phyloP scores from a whole-genome alignment of 2,113 vertebrate genomes.

The Toxostoma redivivum region DNA sequence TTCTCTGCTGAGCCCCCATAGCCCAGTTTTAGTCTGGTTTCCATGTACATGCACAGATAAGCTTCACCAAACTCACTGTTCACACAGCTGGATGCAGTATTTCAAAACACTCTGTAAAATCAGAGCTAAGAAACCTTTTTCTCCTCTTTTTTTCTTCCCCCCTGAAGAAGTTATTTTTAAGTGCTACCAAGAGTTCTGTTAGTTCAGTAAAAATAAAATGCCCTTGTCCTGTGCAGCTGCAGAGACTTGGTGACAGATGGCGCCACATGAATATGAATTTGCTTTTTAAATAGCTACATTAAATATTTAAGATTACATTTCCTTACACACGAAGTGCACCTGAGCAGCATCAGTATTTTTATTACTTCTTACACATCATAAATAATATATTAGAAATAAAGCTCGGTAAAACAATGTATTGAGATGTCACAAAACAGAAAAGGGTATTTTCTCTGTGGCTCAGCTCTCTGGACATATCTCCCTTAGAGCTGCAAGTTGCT shows the following conservation, averaged over 20 bases:
- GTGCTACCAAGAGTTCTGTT: not conserved
- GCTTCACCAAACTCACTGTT: not conserved
- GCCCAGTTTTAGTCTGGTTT: not conserved
- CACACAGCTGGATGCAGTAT: not conserved
- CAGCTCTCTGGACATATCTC: not conserved
- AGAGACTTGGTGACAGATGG: not conserved
- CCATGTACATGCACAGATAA: accelerated
- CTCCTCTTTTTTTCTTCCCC: not conserved
- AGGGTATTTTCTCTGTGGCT: not conserved
- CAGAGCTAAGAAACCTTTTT: not conserved
- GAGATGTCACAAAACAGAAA: accelerated
- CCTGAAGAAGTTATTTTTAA: not conserved
- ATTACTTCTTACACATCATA: not conserved
- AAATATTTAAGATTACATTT: not conserved
- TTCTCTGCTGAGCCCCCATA: not conserved
- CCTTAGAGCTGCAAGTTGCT: accelerated
- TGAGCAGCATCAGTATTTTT: not conserved
- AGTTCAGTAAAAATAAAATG: not conserved
- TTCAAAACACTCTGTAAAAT: not conserved
- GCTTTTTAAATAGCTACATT: not conserved
- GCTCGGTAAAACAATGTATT: not conserved
- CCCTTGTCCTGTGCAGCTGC: not conserved
- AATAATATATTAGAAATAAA: not conserved
- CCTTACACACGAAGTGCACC: not conserved
- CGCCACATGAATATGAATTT: not conserved